Base-by-base conservation (phyloP, 2,888 invertebrate species). In the Drosophila ustulata region DNA sequence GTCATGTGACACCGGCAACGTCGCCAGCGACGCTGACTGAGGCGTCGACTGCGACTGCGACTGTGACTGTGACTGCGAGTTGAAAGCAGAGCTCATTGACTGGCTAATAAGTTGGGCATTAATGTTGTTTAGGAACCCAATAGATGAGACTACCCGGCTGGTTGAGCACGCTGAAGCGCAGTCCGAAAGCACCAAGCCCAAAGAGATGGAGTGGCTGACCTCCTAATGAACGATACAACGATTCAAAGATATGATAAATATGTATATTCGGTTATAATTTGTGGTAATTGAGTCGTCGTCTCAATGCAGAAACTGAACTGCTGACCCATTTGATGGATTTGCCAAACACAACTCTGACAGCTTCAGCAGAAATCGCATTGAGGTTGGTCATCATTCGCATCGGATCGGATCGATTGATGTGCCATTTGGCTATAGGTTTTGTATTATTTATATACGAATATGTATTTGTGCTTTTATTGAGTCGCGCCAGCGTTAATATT, bases 221-320 rank as follows among this genome's bases (percentile, higher is more conserved):
- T 82, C 82, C 73, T 53, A 41, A 37, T n/a, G 32, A 32, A 37
- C 37, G 39, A 41, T 41, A 41, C 39, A 18, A 11, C 30, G 6
- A 18, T 18, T 18, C 18, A 18, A 18, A 1, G 18, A 18, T 32
- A 32, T 4, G 4, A 55, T 43, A 80, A 78, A 77, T 74, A 47
- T 37, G 37, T 37, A 37, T 76, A 88, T 85, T 79, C 89, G 80
- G 72, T 66, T 79, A 82, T 85, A 75, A 89, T 89, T 84, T 76
- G 56, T 69, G 71, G 69, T 86, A 87, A 86, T 70, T 69, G 66
- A 82, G 78, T 56, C 74, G 67, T 65, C 64, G 30, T 47, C 25
- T 46, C 46, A 49, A 70, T 70, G 73, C 73, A 69, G 46, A 66
- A 45, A 61, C 37, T 65, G 45, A 67, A 61, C 63, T 32, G 67